phyloP scores from a whole-genome alignment of 2,888 invertebrate genomes.

The Coenonympha glycerion region DNA sequence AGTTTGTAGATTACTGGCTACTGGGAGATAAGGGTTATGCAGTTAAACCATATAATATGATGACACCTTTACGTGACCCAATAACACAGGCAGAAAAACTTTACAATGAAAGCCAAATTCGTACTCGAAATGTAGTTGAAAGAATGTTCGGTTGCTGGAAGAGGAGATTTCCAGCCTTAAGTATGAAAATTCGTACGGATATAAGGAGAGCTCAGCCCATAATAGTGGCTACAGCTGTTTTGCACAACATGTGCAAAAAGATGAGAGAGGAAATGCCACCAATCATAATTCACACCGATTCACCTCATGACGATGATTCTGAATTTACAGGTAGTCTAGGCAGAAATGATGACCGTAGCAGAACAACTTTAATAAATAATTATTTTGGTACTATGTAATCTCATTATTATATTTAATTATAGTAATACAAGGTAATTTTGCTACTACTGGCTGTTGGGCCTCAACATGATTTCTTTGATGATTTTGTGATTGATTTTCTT shows the following conservation, averaged over 20 bases:
- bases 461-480: too few species aligned
- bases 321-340: not conserved
- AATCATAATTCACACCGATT: not conserved
- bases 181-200: not conserved
- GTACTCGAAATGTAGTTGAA: too few species aligned
- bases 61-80: too few species aligned
- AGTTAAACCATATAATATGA: too few species aligned
- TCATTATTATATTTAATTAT: not conserved
- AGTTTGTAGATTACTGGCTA: too few species aligned
- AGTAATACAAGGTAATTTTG: not conserved
- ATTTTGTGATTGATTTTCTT: too few species aligned
- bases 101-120: too few species aligned
- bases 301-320: not conserved
- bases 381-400: not conserved
- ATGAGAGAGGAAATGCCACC: not conserved
- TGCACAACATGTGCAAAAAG: not conserved
- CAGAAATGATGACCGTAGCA: not conserved
- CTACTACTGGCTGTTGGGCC: too few species aligned
- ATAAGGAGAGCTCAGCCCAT: not conserved
- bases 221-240: not conserved
- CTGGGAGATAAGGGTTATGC: too few species aligned
- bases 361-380: not conserved
- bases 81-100: too few species aligned
- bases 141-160: too few species aligned
- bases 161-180: not conserved